A percentile compares a stretch with the other conserved stretches of the same genome.
phyloP scores from a whole-genome alignment of 2,797 vertebrate species.

The Melanotaenia nigrans region DNA sequence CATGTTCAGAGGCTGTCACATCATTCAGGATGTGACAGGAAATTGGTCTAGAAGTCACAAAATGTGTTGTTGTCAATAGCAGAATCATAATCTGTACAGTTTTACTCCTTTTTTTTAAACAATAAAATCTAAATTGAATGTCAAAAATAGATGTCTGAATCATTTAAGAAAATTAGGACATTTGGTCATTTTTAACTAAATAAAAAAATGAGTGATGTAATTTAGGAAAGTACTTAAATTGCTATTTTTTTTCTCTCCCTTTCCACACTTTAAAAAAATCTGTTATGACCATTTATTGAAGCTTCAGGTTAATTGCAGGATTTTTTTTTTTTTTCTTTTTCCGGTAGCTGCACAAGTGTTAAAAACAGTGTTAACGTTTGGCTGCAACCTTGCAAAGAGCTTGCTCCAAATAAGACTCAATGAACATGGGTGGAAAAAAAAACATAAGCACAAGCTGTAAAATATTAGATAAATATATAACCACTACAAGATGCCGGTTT shows the following conservation, averaged over 20 bases:
- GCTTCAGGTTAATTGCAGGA: conserved; percentile 53
- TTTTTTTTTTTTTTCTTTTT: conserved; percentile 43
- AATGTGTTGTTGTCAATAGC: background rate
- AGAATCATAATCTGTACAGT: too few relatives aligned
- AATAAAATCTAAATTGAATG: too few relatives aligned
- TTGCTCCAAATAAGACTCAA: background rate
- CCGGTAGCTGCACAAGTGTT: background rate
- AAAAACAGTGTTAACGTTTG: background rate
- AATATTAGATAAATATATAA: background rate
- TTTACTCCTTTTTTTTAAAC: too few relatives aligned
- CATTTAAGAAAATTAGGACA: too few relatives aligned
- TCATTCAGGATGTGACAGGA: conserved; percentile 10
- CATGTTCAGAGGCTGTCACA: conserved; percentile 10
- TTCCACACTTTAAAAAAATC: too few relatives aligned
- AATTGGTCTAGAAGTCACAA: background rate
- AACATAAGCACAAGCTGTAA: background rate
- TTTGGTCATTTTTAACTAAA: too few relatives aligned
- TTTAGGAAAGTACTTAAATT: too few relatives aligned
- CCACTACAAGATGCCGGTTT: background rate
- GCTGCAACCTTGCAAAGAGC: background rate
- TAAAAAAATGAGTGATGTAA: too few relatives aligned
- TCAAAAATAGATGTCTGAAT: too few relatives aligned
- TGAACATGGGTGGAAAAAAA: background rate
- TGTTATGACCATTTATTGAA: background rate
- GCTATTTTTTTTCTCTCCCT: background rate